These are phyloP conservation scores for Sebastes fasciatus DNA, from an alignment of 2,113 vertebrate species.

Conservation along the genomic window DNA sequence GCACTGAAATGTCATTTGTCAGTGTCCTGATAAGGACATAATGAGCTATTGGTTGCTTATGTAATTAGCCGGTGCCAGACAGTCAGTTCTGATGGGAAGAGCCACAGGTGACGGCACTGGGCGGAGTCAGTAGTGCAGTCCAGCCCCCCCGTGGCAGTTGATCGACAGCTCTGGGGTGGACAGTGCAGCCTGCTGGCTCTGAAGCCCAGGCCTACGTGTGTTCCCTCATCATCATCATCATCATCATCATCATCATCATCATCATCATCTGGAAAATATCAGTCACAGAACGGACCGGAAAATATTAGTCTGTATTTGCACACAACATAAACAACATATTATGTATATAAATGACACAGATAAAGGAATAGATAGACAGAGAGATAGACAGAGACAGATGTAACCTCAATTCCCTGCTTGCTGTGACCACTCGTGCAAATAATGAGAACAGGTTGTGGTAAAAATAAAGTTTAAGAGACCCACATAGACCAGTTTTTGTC, in stretches of 20 bases:
- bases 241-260: constrained; percentile 58
- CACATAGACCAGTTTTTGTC: too few relatives aligned
- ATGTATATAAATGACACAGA: background rate
- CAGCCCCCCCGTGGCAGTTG: constrained; percentile 58
- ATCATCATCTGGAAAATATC: constrained; percentile 82
- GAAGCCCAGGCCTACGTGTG: constrained; percentile 68
- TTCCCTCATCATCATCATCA: constrained; percentile 23
- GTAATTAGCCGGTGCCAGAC: constrained; percentile 45
- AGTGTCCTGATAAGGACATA: constrained; percentile 10
- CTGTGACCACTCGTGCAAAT: background rate
- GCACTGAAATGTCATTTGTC: constrained; percentile 24
- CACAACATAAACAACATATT: background rate
- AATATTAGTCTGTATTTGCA: constrained; percentile 36
- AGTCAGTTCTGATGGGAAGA: constrained; percentile 72
- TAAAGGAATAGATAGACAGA: background rate
- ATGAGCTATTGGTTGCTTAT: constrained; percentile 9
- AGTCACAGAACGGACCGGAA: constrained; percentile 50
- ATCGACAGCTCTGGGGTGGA: constrained; percentile 76
- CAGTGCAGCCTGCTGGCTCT: constrained; percentile 76
- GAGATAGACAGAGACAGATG: background rate
- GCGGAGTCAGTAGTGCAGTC: constrained; percentile 72
- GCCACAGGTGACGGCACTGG: constrained; percentile 69
- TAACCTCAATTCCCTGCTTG: background rate
- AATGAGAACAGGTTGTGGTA: background rate
- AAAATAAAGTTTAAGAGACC: background rate